Percentiles rank a stretch among this genome's conserved stretches.
Evolutionary conservation across 2,888 invertebrate species (phyloP).

Genomic region (Tachina lurida): DNA sequence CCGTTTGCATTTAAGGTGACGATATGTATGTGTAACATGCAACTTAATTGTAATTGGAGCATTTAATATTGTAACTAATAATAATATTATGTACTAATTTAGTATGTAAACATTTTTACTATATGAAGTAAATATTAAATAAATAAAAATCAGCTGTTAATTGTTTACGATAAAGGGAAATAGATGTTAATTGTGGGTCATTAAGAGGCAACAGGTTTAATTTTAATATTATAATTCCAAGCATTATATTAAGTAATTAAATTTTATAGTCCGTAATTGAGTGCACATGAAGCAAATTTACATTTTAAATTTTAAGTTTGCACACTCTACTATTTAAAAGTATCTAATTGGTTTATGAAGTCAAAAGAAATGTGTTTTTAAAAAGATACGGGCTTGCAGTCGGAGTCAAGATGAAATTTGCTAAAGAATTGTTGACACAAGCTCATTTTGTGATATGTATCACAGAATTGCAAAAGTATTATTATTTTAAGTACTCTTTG

Average conservation of each 20-base stretch:
- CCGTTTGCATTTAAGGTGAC: too few relatives aligned
- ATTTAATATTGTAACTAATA: constrained; percentile 19
- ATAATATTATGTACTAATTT: constrained; percentile 24
- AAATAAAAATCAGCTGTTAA: constrained; percentile 33
- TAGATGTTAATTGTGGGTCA: constrained; percentile 17
- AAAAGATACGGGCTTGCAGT: too few relatives aligned
- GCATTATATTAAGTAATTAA: not conserved
- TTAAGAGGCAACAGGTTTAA: constrained; percentile 4
- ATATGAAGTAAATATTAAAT: not conserved
- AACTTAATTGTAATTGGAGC: constrained; percentile 19
- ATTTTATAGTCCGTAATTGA: not conserved
- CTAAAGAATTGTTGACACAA: too few relatives aligned
- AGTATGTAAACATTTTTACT: constrained; percentile 6
- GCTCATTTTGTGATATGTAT: too few relatives aligned
- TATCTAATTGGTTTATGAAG: too few relatives aligned
- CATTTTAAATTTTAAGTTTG: too few relatives aligned
- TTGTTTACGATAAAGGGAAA: constrained; percentile 21
- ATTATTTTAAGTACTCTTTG: too few relatives aligned
- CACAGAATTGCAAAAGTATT: too few relatives aligned
- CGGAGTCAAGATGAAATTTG: too few relatives aligned
- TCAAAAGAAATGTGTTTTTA: too few relatives aligned
- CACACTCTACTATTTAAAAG: too few relatives aligned
- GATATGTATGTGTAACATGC: constrained; percentile 24
- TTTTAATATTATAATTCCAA: not conserved
- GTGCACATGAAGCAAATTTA: too few relatives aligned